Percentiles rank a stretch among this genome's conserved stretches.
phyloP scores from a whole-genome alignment of 2,113 vertebrate species.

The Dromiciops gliroides region DNA sequence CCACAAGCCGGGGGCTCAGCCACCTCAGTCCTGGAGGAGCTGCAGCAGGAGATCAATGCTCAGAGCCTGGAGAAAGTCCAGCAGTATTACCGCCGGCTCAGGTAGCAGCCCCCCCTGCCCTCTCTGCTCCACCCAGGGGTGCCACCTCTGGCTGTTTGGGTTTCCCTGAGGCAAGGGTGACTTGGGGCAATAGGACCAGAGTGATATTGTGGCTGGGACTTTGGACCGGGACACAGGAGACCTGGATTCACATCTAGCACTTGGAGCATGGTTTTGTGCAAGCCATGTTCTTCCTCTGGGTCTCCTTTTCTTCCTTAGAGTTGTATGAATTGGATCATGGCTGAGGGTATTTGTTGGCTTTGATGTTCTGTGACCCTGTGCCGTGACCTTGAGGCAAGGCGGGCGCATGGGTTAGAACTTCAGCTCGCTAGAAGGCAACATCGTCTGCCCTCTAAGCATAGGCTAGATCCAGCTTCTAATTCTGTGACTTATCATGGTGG shows the following conservation, averaged over 20 bases:
- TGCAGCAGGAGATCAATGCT: constrained; percentile 93
- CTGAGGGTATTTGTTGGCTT: neutral
- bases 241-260: neutral
- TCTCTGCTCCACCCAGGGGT: neutral
- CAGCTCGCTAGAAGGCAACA: no score
- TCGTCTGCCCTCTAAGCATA: neutral
- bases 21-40: constrained; percentile 85
- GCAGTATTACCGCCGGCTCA: constrained; percentile 96
- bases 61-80: constrained; percentile 95
- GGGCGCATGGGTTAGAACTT: no score
- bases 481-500: neutral
- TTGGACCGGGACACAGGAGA: neutral
- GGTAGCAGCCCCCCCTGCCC: constrained; percentile 80
- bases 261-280: no score
- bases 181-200: neutral
- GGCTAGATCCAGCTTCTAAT: neutral
- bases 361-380: neutral
- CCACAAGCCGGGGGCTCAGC: constrained; percentile 82
- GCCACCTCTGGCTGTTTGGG: neutral
- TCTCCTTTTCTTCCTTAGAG: neutral
- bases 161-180: neutral
- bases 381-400: neutral
- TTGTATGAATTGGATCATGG: neutral
- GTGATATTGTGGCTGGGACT: neutral
- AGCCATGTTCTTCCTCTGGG: neutral